These are phyloP conservation scores for Himalopsyche tibetana DNA, from an alignment of 2,888 invertebrate genomes.

Conservation along the genomic window DNA sequence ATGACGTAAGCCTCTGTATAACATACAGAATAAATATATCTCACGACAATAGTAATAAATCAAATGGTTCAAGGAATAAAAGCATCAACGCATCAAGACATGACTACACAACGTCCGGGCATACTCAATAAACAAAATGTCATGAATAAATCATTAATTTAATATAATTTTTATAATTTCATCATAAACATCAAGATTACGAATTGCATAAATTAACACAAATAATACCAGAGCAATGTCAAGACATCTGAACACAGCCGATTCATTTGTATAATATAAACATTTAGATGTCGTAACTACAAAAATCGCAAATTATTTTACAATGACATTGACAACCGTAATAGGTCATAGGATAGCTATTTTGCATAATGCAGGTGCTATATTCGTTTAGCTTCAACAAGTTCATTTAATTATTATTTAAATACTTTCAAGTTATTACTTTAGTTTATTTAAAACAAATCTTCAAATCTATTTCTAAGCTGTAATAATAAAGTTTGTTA, in stretches of 20 bases:
- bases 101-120: conserved; percentile 28
- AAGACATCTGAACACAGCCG: not conserved
- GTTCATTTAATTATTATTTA: not conserved
- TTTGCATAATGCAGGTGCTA: not conserved
- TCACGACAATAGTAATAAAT: conserved; percentile 39
- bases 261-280: not conserved
- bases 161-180: not conserved
- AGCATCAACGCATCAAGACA: conserved; percentile 43
- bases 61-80: conserved; percentile 44
- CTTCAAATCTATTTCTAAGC: too few species aligned
- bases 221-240: conserved; percentile 2
- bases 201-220: not conserved
- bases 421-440: not conserved
- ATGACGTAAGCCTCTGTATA: not conserved
- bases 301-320: not conserved
- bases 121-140: conserved; percentile 49
- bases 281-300: not conserved
- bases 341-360: conserved; percentile 9
- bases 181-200: not conserved
- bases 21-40: not conserved
- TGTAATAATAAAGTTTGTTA: too few species aligned
- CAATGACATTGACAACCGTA: conserved; percentile 18
- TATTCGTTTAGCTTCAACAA: not conserved
- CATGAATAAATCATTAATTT: conserved; percentile 42
- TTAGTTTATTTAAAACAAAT: not conserved